Percentiles rank a stretch among this genome's conserved stretches.
These are phyloP conservation scores for Euzophera pinguis DNA, from an alignment of 2,888 invertebrate genomes.

Conservation along the genomic window DNA sequence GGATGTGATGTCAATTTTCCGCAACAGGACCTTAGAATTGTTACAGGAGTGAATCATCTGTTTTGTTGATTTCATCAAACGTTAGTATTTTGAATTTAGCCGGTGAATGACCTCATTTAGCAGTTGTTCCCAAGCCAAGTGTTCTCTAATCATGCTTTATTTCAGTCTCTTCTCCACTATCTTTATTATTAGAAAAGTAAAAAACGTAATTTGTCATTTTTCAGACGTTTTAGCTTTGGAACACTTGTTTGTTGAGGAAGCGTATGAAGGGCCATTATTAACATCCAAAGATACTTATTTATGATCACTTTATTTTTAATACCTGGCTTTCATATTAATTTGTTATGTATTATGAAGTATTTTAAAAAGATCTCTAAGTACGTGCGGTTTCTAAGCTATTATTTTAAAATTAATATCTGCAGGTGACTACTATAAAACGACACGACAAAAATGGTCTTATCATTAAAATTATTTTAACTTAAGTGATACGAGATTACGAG, in stretches of 20 bases:
- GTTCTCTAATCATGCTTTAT: constrained; percentile 49
- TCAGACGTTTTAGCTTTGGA: constrained; percentile 23
- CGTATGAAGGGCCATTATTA: constrained; percentile 23
- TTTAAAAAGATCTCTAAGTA: background rate
- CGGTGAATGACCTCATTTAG: constrained; percentile 65
- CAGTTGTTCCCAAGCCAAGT: constrained; percentile 47
- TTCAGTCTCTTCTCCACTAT: constrained; percentile 40
- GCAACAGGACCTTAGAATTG: background rate
- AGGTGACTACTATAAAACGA: too few relatives aligned
- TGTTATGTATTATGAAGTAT: background rate
- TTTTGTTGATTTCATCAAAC: constrained; percentile 18
- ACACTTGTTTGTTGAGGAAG: constrained; percentile 27
- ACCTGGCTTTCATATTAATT: background rate
- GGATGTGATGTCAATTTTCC: too few relatives aligned
- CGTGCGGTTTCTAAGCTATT: too few relatives aligned
- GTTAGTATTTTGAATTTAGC: constrained; percentile 19
- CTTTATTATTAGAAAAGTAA: constrained; percentile 50
- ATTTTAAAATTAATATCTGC: too few relatives aligned
- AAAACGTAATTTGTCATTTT: constrained; percentile 48
- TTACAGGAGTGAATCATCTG: background rate
- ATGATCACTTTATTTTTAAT: too few relatives aligned
- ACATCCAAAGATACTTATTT: background rate
- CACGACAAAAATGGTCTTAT: too few relatives aligned
- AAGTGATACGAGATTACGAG: too few relatives aligned
- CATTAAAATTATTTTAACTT: too few relatives aligned